These are phyloP conservation scores for Agapetus fuscipes DNA, from an alignment of 2,888 invertebrate species.

Conservation along the genomic window DNA sequence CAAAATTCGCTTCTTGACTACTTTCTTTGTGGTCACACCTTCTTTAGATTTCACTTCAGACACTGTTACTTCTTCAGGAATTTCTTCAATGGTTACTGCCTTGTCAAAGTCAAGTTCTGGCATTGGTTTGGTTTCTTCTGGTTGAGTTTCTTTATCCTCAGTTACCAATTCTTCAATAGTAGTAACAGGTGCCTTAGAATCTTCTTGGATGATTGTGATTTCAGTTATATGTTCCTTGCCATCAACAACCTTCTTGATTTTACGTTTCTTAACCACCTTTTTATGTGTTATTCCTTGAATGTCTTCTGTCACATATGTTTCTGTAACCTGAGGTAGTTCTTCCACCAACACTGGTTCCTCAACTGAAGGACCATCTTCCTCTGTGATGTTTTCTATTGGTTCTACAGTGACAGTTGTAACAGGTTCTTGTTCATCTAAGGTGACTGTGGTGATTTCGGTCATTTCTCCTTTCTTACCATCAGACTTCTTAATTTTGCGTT, in stretches of 20 bases:
- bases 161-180: constrained; percentile 21
- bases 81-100: constrained; percentile 26
- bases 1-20: constrained; percentile 30
- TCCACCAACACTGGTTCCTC: constrained; percentile 23
- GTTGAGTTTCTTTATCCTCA: constrained; percentile 10
- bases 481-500: constrained; percentile 12
- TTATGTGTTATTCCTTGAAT: constrained; percentile 27
- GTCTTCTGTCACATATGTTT: constrained; percentile 28
- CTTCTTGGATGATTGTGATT: constrained; percentile 28
- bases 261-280: constrained; percentile 27
- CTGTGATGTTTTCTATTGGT: constrained; percentile 12
- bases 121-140: constrained; percentile 21
- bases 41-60: constrained; percentile 28
- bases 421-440: constrained; percentile 26
- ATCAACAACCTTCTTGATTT: constrained; percentile 25
- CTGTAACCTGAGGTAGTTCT: constrained; percentile 29
- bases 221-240: constrained; percentile 25
- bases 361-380: constrained; percentile 9
- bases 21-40: constrained; percentile 27
- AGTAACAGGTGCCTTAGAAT: constrained; percentile 28
- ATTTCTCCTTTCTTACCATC: constrained; percentile 28
- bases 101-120: constrained; percentile 21
- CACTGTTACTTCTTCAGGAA: constrained; percentile 28
- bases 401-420: constrained; percentile 24
- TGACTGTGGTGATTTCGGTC: constrained; percentile 24